These are phyloP conservation scores for Atlantisia rogersi DNA, from an alignment of 2,113 vertebrate species.

Conservation along the genomic window DNA sequence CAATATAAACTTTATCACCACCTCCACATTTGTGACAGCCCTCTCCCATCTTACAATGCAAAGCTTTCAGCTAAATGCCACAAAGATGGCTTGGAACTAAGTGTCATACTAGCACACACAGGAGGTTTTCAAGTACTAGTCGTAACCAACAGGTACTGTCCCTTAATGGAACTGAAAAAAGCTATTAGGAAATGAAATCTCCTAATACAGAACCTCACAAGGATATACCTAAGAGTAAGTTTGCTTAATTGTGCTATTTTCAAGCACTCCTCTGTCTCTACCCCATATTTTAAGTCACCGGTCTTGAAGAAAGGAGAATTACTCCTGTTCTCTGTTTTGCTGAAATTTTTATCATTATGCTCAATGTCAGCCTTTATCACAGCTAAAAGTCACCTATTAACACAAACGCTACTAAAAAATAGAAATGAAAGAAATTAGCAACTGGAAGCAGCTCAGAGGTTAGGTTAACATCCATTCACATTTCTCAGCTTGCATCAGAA, in stretches of 20 bases:
- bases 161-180: background rate
- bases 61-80: background rate
- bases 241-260: background rate
- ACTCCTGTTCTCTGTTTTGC: background rate
- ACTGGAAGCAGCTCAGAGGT: background rate
- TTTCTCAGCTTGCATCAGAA: background rate
- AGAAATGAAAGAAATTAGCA: background rate
- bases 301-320: background rate
- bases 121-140: background rate
- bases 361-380: background rate
- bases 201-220: background rate
- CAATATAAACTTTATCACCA: background rate
- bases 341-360: background rate
- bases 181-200: background rate
- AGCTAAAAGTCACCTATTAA: background rate
- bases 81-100: background rate
- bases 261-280: background rate
- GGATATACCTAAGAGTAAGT: background rate
- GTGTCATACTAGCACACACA: background rate
- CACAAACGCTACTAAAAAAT: background rate
- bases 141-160: background rate
- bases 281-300: background rate
- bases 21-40: background rate
- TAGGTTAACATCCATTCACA: background rate
- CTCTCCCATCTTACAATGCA: background rate